These are phyloP conservation scores for Ptychochromis oligacanthus DNA, from an alignment of 2,113 vertebrate genomes.

Conservation along the genomic window DNA sequence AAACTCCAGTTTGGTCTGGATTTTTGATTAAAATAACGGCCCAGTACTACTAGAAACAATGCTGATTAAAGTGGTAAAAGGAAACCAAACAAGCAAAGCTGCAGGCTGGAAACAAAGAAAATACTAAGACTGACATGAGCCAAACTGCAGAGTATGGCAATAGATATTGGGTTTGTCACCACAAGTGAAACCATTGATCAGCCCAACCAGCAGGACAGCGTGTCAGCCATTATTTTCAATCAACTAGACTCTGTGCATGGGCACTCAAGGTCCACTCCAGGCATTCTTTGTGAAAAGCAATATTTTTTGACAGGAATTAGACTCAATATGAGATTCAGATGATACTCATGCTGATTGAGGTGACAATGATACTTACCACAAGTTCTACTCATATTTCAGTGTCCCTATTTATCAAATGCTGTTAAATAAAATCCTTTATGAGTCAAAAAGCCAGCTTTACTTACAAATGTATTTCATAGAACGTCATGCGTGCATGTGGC, in stretches of 20 bases:
- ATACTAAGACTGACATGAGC: background rate
- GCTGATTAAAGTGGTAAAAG: background rate
- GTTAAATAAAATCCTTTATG: background rate
- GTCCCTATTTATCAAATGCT: background rate
- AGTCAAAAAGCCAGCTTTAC: background rate
- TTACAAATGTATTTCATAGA: background rate
- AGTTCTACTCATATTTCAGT: background rate
- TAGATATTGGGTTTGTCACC: background rate
- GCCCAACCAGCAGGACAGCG: background rate
- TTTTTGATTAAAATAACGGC: background rate
- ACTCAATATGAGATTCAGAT: background rate
- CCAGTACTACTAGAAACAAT: background rate
- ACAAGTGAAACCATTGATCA: background rate
- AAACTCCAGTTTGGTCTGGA: background rate
- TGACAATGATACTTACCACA: background rate
- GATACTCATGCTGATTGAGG: background rate
- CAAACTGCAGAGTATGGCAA: background rate
- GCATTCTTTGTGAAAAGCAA: background rate
- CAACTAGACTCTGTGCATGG: background rate
- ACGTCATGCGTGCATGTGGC: constrained; percentile 7
- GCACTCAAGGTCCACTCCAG: too few relatives aligned
- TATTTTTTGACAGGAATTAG: background rate
- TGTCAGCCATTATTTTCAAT: background rate
- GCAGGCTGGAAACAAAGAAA: background rate
- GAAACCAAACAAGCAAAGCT: background rate